Conservation (phyloP, 2,797 vertebrate species). For the Tinamus major region DNA sequence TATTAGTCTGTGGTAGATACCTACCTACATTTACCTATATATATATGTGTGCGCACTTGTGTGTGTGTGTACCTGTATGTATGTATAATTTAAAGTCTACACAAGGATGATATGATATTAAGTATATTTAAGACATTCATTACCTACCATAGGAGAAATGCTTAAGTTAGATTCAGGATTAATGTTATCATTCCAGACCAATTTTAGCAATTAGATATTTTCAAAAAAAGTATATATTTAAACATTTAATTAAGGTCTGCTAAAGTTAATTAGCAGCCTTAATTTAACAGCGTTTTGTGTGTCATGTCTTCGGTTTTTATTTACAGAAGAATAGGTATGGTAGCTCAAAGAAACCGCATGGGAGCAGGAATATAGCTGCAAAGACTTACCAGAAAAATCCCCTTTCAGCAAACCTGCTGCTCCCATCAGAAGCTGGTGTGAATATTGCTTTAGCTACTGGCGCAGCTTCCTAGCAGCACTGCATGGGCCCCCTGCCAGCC, state of each 20-base stretch:
- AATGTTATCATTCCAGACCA: neutral
- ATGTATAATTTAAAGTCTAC: neutral
- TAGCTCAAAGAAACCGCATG: neutral
- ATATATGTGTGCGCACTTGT: no score
- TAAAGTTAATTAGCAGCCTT: conserved; percentile 26
- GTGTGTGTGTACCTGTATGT: neutral
- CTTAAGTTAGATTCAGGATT: neutral
- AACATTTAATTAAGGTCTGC: conserved; percentile 25
- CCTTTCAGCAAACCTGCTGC: neutral
- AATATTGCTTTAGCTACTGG: neutral
- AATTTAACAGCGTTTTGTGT: conserved; percentile 3
- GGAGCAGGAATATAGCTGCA: neutral
- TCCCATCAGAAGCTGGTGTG: neutral
- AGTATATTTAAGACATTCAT: neutral
- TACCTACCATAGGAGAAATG: neutral
- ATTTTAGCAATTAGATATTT: neutral
- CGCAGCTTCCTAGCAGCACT: neutral
- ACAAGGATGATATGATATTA: no score
- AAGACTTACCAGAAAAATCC: neutral
- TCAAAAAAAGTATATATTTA: neutral
- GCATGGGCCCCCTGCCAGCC: neutral
- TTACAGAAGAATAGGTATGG: neutral
- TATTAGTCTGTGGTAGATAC: neutral
- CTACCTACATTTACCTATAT: neutral
- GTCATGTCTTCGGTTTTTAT: neutral